Evolutionary conservation across 2,888 invertebrate genomes (phyloP).

Genomic region (Trisateles emortualis): DNA sequence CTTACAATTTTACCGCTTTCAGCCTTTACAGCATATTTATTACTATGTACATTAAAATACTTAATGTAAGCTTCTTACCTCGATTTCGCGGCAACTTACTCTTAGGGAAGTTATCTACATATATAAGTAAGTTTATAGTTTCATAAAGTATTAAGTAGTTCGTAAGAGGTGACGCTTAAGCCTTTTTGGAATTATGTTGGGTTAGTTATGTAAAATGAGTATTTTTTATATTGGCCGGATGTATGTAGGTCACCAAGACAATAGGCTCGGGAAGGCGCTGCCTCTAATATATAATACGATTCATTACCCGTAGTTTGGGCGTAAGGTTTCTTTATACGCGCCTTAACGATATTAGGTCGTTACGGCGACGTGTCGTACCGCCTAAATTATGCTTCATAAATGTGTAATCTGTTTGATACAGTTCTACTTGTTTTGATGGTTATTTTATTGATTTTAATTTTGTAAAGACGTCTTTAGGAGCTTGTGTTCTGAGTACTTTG

Average conservation of each 20-base stretch:
- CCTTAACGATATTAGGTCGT: constrained; percentile 55
- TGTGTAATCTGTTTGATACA: constrained; percentile 53
- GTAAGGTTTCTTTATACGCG: constrained; percentile 54
- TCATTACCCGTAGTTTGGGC: constrained; percentile 63
- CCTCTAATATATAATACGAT: constrained; percentile 62
- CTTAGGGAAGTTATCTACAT: constrained; percentile 2
- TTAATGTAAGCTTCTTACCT: constrained; percentile 2
- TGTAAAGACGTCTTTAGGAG: constrained; percentile 9
- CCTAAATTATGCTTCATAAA: constrained; percentile 50
- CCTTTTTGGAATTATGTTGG: constrained; percentile 36
- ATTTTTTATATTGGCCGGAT: constrained; percentile 61
- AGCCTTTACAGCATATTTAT: not conserved
- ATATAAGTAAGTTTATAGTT: constrained; percentile 12
- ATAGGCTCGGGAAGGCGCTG: constrained; percentile 64
- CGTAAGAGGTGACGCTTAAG: constrained; percentile 22
- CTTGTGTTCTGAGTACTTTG: not conserved
- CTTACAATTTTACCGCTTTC: constrained; percentile 12
- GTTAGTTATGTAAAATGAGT: constrained; percentile 49
- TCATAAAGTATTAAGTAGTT: constrained; percentile 26
- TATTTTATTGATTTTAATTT: constrained; percentile 40
- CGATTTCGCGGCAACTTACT: constrained; percentile 34
- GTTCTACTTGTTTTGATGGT: constrained; percentile 36
- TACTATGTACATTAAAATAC: constrained; percentile 3
- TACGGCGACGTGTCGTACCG: constrained; percentile 47
- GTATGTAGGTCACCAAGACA: constrained; percentile 81